Conservation (phyloP, 1,140 invertebrate species). For the Diorhabda carinulata region DNA sequence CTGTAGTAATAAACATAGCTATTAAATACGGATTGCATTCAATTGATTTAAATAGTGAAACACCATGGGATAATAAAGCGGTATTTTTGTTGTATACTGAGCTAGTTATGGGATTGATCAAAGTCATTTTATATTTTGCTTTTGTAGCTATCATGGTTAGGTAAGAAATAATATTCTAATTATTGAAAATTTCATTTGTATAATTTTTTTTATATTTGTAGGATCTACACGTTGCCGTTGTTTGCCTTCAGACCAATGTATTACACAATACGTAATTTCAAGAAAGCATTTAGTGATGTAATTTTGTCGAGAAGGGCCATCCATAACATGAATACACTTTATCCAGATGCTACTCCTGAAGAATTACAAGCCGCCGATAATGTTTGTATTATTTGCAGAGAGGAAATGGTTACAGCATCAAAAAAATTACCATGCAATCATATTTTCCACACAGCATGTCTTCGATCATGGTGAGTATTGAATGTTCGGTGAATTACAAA, state of each 20-base stretch:
- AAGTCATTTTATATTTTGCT: conserved; percentile 87
- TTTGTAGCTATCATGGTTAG: conserved; percentile 97
- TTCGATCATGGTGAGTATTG: conserved; percentile 55
- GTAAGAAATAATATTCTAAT: conserved; percentile 8
- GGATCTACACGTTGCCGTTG: conserved; percentile 92
- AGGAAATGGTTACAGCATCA: conserved; percentile 83
- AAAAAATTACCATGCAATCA: conserved; percentile 99
- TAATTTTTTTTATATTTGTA: neutral
- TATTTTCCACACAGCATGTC: conserved; percentile 96
- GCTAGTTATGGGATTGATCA: conserved; percentile 85
- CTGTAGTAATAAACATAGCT: conserved; percentile 87
- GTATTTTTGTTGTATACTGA: conserved; percentile 96
- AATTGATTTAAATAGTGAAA: conserved; percentile 90
- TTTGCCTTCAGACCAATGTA: conserved; percentile 99
- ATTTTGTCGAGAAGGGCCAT: conserved; percentile 95
- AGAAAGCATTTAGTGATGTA: conserved; percentile 97
- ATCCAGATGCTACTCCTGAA: conserved; percentile 92
- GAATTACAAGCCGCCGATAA: conserved; percentile 93
- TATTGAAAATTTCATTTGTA: neutral
- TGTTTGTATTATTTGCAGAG: conserved; percentile 98
- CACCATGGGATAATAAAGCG: conserved; percentile 99
- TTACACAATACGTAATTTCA: conserved; percentile 94
- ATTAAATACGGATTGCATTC: conserved; percentile 96
- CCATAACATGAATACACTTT: conserved; percentile 96
- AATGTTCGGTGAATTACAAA: neutral